phyloP scores from a whole-genome alignment of 2,113 vertebrate species.

The Oreotrochilus melanogaster region DNA sequence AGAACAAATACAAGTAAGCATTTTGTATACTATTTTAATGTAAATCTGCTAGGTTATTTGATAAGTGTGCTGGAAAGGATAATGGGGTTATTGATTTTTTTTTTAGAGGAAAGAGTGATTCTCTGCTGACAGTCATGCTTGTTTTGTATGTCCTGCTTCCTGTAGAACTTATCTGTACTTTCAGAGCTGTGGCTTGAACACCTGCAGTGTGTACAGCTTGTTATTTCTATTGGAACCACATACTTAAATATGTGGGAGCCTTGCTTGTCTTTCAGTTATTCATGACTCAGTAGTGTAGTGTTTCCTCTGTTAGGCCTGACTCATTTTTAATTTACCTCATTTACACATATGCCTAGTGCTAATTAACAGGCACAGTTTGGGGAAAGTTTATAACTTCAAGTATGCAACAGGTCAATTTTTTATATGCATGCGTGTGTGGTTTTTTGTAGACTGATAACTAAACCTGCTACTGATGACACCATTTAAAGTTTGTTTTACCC shows the following conservation, averaged over 20 bases:
- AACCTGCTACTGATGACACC: background rate
- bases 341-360: background rate
- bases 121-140: background rate
- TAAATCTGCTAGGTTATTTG: background rate
- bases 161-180: background rate
- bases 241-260: background rate
- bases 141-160: background rate
- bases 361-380: background rate
- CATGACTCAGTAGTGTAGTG: background rate
- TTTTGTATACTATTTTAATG: background rate
- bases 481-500: background rate
- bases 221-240: background rate
- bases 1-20: background rate
- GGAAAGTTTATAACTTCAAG: background rate
- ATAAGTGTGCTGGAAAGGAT: background rate
- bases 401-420: background rate
- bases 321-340: background rate
- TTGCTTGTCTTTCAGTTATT: constrained; percentile 20
- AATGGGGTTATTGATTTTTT: background rate
- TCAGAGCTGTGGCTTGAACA: background rate
- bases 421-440: background rate
- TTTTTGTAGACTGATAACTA: background rate
- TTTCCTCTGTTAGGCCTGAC: background rate
- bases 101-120: background rate
- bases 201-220: background rate